Base-by-base conservation (phyloP, 2,888 invertebrate genomes). In the Coecobrya sp. region DNA sequence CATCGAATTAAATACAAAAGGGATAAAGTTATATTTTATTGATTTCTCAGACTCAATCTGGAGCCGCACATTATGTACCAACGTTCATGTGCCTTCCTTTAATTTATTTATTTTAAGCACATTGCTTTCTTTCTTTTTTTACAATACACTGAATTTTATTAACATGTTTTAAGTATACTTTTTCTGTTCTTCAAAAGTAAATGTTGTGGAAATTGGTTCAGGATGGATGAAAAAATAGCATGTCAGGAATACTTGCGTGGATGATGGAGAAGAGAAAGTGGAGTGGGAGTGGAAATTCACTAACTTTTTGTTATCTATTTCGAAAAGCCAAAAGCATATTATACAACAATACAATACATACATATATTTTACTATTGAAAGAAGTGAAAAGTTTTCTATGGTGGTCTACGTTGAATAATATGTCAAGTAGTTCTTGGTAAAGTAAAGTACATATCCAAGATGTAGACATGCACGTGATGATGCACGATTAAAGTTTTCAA, bases 401-500 rank as follows among this genome's bases (percentile, higher is more conserved):
- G n/a, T n/a, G n/a, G n/a, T n/a, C n/a, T n/a, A n/a, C n/a, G n/a
- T n/a, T n/a, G n/a, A n/a, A n/a, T n/a, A n/a, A n/a, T n/a, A n/a
- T n/a, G n/a, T n/a, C n/a, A n/a, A n/a, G n/a, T n/a, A n/a, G n/a
- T 19, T 82, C 10, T 10, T n/a, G n/a, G n/a, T n/a, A n/a, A n/a
- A 59, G 55, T 30, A 4, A 82, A 62, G 59, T 62, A 82, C 36
- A 59, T 0, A 42, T 42, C 13, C 19, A 36, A 27, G 62, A 55
- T 55, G 45, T 22, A 27, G 59, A 30, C 10, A 55, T 49, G 16
- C 42, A 19, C 30, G 52, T 19, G 22, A 25, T 68, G 42, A 65
- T 36, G 22, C 65, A 42, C 62, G 85, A 85, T 86, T 49, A 70
- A 85, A 85, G 86, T 86, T 86, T 86, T 68, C 68, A 86, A 70